phyloP scores from a whole-genome alignment of 2,797 vertebrate species.

The Glyptemys insculpta region DNA sequence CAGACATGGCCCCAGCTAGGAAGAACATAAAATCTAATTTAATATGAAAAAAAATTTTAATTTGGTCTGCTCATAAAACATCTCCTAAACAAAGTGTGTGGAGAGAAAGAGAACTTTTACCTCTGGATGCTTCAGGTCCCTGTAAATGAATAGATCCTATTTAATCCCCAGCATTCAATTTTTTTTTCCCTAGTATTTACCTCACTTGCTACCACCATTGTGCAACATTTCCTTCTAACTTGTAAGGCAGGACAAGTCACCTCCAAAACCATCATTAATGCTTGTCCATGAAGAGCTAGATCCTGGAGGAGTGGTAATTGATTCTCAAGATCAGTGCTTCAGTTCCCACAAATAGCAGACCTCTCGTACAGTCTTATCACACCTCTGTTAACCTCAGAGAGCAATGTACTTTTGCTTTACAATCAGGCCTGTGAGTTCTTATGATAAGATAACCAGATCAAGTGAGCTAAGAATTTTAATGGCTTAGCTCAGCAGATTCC shows the following conservation, averaged over 20 bases:
- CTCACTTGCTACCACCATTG: not conserved
- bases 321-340: not conserved
- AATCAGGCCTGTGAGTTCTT: fast-evolving
- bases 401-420: not conserved
- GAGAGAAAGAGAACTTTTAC: not conserved
- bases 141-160: not conserved
- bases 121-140: not conserved
- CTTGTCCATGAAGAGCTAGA: not conserved
- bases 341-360: not conserved
- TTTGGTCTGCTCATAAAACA: not conserved
- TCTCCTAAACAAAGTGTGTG: no score
- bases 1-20: not conserved
- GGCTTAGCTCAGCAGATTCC: not conserved
- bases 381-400: not conserved
- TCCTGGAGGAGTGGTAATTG: not conserved
- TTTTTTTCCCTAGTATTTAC: fast-evolving
- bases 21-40: not conserved
- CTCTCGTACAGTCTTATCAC: not conserved
- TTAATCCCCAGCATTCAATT: not conserved
- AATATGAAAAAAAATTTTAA: not conserved
- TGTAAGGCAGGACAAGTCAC: not conserved
- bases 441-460: not conserved
- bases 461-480: not conserved
- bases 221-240: not conserved
- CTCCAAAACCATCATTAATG: not conserved